A percentile compares a stretch with the other conserved stretches of the same genome.
Evolutionary conservation across 2,888 invertebrate genomes (phyloP).

Genomic region (Thereva unica): DNA sequence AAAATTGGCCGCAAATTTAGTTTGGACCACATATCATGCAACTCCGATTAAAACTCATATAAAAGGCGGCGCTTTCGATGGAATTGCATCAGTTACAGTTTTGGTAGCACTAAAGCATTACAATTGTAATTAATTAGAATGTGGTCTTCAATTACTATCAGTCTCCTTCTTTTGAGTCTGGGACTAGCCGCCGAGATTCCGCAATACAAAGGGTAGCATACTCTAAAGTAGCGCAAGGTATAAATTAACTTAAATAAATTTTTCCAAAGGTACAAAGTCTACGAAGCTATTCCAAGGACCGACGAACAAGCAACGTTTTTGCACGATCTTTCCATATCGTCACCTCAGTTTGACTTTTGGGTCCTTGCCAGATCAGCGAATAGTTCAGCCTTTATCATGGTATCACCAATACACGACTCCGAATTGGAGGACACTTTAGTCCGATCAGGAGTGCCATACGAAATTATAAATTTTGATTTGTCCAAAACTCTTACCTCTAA

Average conservation of each 20-base stretch:
- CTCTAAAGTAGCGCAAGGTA: neutral
- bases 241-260: no score
- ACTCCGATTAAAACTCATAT: no score
- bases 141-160: constrained; percentile 10
- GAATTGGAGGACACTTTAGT: constrained; percentile 45
- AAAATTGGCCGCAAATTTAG: no score
- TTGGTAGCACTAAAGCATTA: neutral
- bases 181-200: neutral
- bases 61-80: no score
- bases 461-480: constrained; percentile 48
- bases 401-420: constrained; percentile 46
- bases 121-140: neutral
- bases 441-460: constrained; percentile 39
- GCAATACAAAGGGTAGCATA: constrained; percentile 34
- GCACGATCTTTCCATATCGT: constrained; percentile 42
- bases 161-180: constrained; percentile 6
- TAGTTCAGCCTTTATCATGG: constrained; percentile 47
- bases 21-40: no score
- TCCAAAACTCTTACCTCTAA: constrained; percentile 45
- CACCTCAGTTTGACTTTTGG: constrained; percentile 49
- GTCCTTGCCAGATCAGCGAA: constrained; percentile 44
- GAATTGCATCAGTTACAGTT: no score
- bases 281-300: constrained; percentile 44
- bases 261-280: constrained; percentile 49
- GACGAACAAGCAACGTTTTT: constrained; percentile 44